These are phyloP conservation scores for Hydrochoerus hydrochaeris DNA, from an alignment of 2,113 vertebrate species.

Conservation along the genomic window DNA sequence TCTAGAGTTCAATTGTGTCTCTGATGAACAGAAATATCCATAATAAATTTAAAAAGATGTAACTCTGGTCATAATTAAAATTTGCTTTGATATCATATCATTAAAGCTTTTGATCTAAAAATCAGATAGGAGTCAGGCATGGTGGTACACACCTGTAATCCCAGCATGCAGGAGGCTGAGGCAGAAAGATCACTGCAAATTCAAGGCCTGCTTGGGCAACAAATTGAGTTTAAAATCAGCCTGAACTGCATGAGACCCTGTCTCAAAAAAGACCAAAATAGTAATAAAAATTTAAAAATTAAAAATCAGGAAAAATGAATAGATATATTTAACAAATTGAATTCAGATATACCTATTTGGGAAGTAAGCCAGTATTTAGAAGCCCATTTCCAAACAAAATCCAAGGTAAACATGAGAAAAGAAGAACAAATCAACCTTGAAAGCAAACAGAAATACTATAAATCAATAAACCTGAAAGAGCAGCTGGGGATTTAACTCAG, in stretches of 20 bases:
- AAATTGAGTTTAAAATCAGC: too few relatives aligned
- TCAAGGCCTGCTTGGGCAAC: too few relatives aligned
- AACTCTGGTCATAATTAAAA: constrained; percentile 40
- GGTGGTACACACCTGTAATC: background rate
- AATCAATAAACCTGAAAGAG: background rate
- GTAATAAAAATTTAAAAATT: too few relatives aligned
- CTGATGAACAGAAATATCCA: background rate
- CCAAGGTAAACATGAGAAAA: background rate
- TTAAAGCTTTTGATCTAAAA: constrained; percentile 23
- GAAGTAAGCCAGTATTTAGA: constrained; percentile 16
- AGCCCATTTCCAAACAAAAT: constrained; percentile 27
- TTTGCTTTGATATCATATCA: background rate
- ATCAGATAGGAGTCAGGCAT: background rate
- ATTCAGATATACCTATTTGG: background rate
- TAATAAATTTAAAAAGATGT: constrained; percentile 25
- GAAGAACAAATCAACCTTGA: constrained; percentile 44
- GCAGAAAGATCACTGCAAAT: too few relatives aligned
- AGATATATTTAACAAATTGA: background rate
- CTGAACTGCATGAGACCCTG: too few relatives aligned
- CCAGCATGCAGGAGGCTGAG: too few relatives aligned
- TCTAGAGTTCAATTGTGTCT: constrained; percentile 6
- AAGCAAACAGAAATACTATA: constrained; percentile 24
- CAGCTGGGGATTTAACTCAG: too few relatives aligned
- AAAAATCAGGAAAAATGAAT: background rate
- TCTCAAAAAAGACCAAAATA: too few relatives aligned